phyloP scores from a whole-genome alignment of 2,888 invertebrate genomes.

The Idaea straminata region DNA sequence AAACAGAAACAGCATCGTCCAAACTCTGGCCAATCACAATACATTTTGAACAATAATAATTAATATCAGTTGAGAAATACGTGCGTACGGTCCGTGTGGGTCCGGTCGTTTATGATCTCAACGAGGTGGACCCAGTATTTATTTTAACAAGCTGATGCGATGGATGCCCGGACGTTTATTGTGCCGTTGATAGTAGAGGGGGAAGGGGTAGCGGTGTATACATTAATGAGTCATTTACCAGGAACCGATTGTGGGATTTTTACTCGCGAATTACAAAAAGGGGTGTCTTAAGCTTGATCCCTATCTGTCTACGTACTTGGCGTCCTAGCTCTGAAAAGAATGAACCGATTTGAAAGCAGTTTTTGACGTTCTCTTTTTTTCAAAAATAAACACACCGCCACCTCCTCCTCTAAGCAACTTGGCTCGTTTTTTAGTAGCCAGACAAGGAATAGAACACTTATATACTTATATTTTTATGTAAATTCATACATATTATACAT shows the following conservation, averaged over 20 bases:
- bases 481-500: too few species aligned
- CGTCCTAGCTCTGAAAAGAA: too few species aligned
- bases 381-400: too few species aligned
- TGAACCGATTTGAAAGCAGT: too few species aligned
- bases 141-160: neutral
- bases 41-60: constrained; percentile 41
- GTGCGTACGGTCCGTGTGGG: neutral
- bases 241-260: neutral
- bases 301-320: neutral
- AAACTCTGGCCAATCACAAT: constrained; percentile 53
- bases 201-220: neutral
- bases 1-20: constrained; percentile 65
- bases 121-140: constrained; percentile 11
- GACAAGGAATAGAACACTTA: too few species aligned
- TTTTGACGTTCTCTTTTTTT: too few species aligned
- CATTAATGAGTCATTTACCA: neutral
- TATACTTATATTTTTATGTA: too few species aligned
- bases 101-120: constrained; percentile 3
- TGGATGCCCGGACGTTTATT: neutral
- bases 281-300: neutral
- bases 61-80: constrained; percentile 2
- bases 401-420: too few species aligned
- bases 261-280: neutral
- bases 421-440: too few species aligned
- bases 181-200: neutral